Conservation (phyloP, 30 jellyfish, hydroid and myxozoan genomes). For the Rhopilema esculentum region DNA sequence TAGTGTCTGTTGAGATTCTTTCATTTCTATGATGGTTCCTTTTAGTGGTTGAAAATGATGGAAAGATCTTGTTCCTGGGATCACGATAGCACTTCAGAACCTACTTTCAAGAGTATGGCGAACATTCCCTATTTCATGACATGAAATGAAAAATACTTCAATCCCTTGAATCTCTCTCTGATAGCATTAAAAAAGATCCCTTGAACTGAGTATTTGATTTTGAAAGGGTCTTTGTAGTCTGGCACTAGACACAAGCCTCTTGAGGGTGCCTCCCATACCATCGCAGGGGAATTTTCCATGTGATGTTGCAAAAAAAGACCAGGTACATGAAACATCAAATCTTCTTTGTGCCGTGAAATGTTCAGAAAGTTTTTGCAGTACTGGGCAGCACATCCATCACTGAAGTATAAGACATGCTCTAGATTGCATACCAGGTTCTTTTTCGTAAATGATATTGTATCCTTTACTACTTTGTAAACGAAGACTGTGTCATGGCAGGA, state of each 20-base stretch:
- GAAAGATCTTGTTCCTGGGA: constrained; percentile 67
- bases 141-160: constrained; percentile 26
- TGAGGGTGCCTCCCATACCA: constrained; percentile 81
- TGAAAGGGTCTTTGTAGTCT: constrained; percentile 46
- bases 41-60: constrained; percentile 58
- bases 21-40: neutral
- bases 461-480: constrained; percentile 15
- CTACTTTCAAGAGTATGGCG: constrained; percentile 13
- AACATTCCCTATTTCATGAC: constrained; percentile 21
- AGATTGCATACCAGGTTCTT: neutral
- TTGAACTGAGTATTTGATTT: constrained; percentile 48
- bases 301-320: constrained; percentile 76
- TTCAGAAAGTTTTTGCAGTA: constrained; percentile 19
- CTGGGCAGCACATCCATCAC: constrained; percentile 85
- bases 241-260: constrained; percentile 57
- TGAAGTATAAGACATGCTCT: constrained; percentile 30
- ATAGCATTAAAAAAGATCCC: constrained; percentile 27
- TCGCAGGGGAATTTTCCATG: constrained; percentile 85
- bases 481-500: constrained; percentile 40
- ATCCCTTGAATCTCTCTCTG: constrained; percentile 46
- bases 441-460: neutral
- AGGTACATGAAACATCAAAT: constrained; percentile 55
- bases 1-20: neutral
- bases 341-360: constrained; percentile 58
- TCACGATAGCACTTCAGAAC: constrained; percentile 39